A percentile compares a stretch with the other conserved stretches of the same genome.
These are phyloP conservation scores for Glyptemys insculpta DNA, from an alignment of 2,797 vertebrate species.

Conservation along the genomic window DNA sequence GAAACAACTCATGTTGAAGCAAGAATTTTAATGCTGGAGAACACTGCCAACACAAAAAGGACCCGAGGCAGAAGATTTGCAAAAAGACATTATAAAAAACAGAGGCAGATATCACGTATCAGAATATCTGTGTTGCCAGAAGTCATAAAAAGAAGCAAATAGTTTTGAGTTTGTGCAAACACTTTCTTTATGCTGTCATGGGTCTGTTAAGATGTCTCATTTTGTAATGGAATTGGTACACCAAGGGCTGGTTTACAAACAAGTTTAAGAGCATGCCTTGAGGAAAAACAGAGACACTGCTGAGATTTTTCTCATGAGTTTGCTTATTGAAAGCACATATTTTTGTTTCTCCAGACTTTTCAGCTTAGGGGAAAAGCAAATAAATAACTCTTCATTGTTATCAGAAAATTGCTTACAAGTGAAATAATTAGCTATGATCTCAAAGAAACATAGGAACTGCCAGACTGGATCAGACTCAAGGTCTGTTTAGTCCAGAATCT, in stretches of 20 bases:
- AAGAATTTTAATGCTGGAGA: not conserved
- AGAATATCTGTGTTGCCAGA: slow-evolving; percentile 46
- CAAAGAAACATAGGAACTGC: not conserved
- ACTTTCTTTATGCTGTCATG: not conserved
- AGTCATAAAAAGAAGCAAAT: slow-evolving; percentile 9
- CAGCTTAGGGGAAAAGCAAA: not conserved
- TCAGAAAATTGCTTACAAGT: not conserved
- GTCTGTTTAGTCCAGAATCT: not conserved
- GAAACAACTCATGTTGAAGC: not conserved
- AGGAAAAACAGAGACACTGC: not conserved
- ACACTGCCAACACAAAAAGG: not conserved
- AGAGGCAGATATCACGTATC: slow-evolving; percentile 66
- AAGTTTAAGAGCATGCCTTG: not conserved
- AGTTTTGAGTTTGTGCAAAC: slow-evolving; percentile 47
- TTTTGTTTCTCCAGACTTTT: not conserved
- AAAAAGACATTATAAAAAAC: not conserved
- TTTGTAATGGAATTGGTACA: slow-evolving; percentile 6
- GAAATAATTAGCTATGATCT: not conserved
- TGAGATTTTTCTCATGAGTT: not conserved
- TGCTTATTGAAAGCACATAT: not conserved
- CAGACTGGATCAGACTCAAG: not conserved
- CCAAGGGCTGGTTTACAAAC: not conserved
- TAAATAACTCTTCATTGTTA: not conserved
- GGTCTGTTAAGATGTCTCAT: not conserved
- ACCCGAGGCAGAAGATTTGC: not conserved